Evolutionary conservation across 2,888 invertebrate genomes (phyloP), one percentile per base, ranked within the genome.

Genomic region (Oscheius sp.): DNA sequence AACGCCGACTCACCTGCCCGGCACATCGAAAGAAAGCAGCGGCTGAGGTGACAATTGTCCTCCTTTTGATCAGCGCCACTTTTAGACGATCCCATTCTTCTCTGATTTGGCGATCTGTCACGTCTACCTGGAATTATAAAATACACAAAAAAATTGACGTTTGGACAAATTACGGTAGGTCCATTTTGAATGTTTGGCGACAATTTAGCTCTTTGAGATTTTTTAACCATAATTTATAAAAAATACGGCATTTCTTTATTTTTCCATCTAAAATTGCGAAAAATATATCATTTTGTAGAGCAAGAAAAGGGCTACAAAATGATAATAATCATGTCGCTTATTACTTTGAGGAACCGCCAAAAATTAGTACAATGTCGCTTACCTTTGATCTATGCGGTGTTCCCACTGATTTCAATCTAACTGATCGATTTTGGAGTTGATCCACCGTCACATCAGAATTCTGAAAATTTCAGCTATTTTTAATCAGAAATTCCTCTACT

Each of bases 1-100:
- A n/a, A n/a, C n/a, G n/a, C n/a, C n/a, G n/a, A n/a, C n/a, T 35
- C 35, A 35, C 35, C 35, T 35, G 55, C 5, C 63, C 52, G 2
- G 63, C 7, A 29, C 43, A 52, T 18, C 69, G 56, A 66, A 84
- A 82, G 49, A 83, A 83, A 23, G 73, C 73, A 21, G 78, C 25
- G 12, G 83, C 78, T 0, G 76, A 25, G n/a, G 69, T 64, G 21
- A 83, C 72, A 5, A 83, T 68, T 5, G 72, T 56, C 29, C 59
- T 73, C 43, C 83, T 72, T 12, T 75, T 63, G 0, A 52, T 55
- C 16, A 81, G 63, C 2, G 52, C 25, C 16, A 27, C 23, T 46
- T 66, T 35, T 27, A 82, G 29, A 13, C 45, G 59, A 1, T 72
- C 71, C 74, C 74, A 74, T 45, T 74, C 74, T 16, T 71, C 66